Base-by-base conservation (phyloP, 2,888 invertebrate genomes). In the Loripinus fragilis region DNA sequence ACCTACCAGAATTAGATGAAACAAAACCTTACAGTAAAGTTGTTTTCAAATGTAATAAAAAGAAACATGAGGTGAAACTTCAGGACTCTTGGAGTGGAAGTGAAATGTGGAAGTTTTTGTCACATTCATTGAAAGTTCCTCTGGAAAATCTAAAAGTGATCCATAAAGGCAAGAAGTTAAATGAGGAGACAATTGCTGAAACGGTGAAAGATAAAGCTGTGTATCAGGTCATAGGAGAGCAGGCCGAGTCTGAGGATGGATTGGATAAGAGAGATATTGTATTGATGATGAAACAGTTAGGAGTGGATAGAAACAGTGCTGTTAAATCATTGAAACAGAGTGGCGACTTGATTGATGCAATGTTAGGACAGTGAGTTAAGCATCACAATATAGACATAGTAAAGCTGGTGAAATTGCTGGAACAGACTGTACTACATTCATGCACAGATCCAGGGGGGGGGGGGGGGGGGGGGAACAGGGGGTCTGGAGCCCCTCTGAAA, bases 161-260 rank as follows among this genome's bases (percentile, higher is more conserved):
- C 60, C 85, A 90, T 76, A 90, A 90, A 84, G 91, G 91, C 3
- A 91, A 87, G 71, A 66, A 87, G 15, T 52, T 89, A 50, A 86
- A 72, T 17, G 42, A 35, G 50, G 87, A 88, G 7, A 86, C 69
- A 28, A 83, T 90, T 8, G 45, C 33, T 10, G 85, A 83, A 33
- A 78, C 76, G 28, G 33, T 89, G 5, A 72, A 74, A 55, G 75
- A 85, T n/a, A 89, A 86, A 68, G 87, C 89, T 28, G 74, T 89
- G 33, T 91, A 89, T 71, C 90, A 89, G 69, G 87, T 86, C 30
- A 81, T 91, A 69, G 91, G 91, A 41, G 91, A 91, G 52, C 65
- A 81, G 48, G 85, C 86, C 15, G 90, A 86, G 60, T 69, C 76
- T 68, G 89, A 89, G 33, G 85, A 83, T 23, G 87, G 86, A n/a